A percentile compares a stretch with the other conserved stretches of the same genome.
Conservation (phyloP, 2,113 vertebrate species). For the Spizaetus ornatus region DNA sequence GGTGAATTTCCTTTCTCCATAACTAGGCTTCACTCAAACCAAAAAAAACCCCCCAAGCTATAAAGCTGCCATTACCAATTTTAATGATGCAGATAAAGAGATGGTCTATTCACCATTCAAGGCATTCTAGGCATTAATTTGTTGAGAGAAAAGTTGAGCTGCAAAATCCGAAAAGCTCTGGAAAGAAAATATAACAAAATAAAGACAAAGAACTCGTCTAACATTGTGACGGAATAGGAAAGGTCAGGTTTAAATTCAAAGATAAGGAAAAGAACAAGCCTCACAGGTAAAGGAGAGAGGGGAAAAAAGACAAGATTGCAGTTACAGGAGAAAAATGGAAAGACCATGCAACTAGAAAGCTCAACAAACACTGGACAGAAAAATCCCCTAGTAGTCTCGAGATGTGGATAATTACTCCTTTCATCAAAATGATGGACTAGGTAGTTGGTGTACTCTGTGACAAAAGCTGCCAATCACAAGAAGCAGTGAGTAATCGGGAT, state of each 20-base stretch:
- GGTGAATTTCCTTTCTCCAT: background rate
- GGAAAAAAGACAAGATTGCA: background rate
- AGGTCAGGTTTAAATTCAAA: constrained; percentile 4
- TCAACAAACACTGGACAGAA: background rate
- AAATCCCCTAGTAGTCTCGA: background rate
- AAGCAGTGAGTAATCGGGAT: background rate
- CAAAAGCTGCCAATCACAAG: background rate
- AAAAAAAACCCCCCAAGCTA: background rate
- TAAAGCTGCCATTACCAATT: background rate
- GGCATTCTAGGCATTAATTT: background rate
- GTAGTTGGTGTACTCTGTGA: background rate
- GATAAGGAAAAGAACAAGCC: background rate
- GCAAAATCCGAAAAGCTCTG: background rate
- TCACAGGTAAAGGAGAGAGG: background rate
- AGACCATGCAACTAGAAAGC: background rate
- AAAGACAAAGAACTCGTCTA: background rate
- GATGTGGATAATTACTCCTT: background rate
- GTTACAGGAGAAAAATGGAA: background rate
- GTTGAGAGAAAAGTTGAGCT: background rate
- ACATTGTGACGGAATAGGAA: background rate
- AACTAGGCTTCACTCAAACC: background rate
- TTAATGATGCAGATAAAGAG: background rate
- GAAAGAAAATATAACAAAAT: constrained; percentile 1
- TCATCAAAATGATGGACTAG: background rate
- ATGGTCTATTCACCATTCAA: background rate